Conservation (phyloP, 2,888 invertebrate genomes). For the Torymus auratus region DNA sequence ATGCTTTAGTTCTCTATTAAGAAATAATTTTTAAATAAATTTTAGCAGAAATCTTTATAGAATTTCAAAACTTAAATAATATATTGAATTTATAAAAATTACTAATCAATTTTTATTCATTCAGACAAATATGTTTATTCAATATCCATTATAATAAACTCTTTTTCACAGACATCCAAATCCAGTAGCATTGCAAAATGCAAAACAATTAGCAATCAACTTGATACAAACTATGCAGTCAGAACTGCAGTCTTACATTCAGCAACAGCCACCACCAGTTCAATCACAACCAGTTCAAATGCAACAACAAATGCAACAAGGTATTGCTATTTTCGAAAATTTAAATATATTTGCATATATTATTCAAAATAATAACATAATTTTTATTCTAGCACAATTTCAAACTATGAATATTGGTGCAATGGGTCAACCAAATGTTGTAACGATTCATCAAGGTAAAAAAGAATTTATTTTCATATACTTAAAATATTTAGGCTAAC, state of each 20-base stretch:
- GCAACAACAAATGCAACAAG: constrained; percentile 74
- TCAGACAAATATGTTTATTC: constrained; percentile 1
- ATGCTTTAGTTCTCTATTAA: too few species aligned
- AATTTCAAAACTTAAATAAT: too few species aligned
- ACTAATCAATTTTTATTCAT: not conserved
- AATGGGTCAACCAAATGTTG: constrained; percentile 74
- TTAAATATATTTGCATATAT: too few species aligned
- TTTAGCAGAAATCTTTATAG: too few species aligned
- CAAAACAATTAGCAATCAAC: constrained; percentile 86
- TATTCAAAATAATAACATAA: not conserved
- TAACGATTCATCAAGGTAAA: constrained; percentile 75
- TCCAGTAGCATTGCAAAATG: constrained; percentile 83
- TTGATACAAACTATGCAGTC: constrained; percentile 87
- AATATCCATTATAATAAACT: constrained; percentile 23
- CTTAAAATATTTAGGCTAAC: not conserved
- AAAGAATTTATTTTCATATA: constrained; percentile 14
- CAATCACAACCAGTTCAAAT: constrained; percentile 74
- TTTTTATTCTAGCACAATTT: constrained; percentile 71
- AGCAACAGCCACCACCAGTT: constrained; percentile 76
- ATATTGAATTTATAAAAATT: too few species aligned
- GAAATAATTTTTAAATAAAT: too few species aligned
- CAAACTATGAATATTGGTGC: constrained; percentile 76
- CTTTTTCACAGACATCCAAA: constrained; percentile 80
- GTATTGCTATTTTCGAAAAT: constrained; percentile 58
- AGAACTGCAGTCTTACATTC: constrained; percentile 77